Base-by-base conservation (phyloP, 2,888 invertebrate species). In the Elegia similella region DNA sequence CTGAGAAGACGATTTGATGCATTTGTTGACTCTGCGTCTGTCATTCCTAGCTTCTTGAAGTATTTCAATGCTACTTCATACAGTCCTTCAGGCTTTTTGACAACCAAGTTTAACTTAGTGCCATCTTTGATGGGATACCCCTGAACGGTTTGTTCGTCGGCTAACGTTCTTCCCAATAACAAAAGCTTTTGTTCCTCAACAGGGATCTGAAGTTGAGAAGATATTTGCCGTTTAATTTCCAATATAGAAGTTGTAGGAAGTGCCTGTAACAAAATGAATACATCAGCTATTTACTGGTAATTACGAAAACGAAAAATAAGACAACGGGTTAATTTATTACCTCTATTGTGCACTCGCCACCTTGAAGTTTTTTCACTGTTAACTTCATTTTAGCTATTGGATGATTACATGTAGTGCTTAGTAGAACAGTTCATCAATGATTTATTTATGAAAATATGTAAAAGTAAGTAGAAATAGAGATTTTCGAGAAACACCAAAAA, bases 91-190 rank as follows among this genome's bases (percentile, higher is more conserved):
- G 93, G 93, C 68, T 95, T 95, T 73, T 94, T 95, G 5, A 95
- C 93, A 29, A 96, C 90, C 59, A 96, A 84, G 74, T 95, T 95
- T 47, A 96, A 75, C 80, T 95, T 96, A 13, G 94, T 93, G 1
- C 96, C 96, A 61, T 96, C 95, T 78, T 94, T 95, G 38, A 96
- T 95, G 6, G 94, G 93, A 78, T 96, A 96, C 47, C 93, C 94
- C 44, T 93, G 91, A 48, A 96, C 83, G 7, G 92, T 92, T 72
- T 95, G 95, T 52, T 95, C 95, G 73, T 96, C 96, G 72, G 93
- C 87, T 55, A 96, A 83, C 0, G 95, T 93, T 68, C 95, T 93
- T 1, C 96, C 96, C 6, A 93, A 85, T n/a, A 94, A 86, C 13
- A 96, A 85, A 50, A 96, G 82, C 68, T 94, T 95, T 77, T 96